Evolutionary conservation across 1,140 invertebrate species (phyloP).

Genomic region (Sitophilus oryzae): DNA sequence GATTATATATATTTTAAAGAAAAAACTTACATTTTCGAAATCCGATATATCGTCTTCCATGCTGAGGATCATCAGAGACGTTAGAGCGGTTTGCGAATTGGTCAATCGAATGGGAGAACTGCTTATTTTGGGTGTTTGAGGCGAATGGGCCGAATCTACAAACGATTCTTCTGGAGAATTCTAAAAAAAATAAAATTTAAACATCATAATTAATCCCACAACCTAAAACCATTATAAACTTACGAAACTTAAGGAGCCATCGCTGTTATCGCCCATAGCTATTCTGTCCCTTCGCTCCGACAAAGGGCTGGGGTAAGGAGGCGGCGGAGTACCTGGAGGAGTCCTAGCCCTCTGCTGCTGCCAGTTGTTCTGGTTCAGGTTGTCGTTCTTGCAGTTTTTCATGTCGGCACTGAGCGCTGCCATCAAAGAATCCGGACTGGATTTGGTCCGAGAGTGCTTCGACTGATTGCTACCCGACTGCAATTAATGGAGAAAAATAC

Average conservation of each 20-base stretch:
- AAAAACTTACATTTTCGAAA: conserved; percentile 60
- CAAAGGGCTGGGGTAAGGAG: conserved; percentile 59
- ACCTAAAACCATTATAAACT: not conserved
- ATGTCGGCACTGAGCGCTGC: conserved; percentile 44
- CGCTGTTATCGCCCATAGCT: conserved; percentile 1
- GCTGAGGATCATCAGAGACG: conserved; percentile 77
- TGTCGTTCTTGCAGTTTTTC: conserved; percentile 45
- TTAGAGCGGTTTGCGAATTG: conserved; percentile 36
- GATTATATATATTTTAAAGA: not conserved
- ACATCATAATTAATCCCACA: not conserved
- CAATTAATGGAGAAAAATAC: not conserved
- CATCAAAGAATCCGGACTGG: conserved; percentile 60
- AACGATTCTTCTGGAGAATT: conserved; percentile 34
- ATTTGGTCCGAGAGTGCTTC: conserved; percentile 64
- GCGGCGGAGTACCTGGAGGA: conserved; percentile 80
- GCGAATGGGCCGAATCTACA: conserved; percentile 25
- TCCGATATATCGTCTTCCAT: conserved; percentile 92
- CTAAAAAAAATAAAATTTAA: conserved; percentile 15
- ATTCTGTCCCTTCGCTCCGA: conserved; percentile 1
- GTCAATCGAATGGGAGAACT: conserved; percentile 41
- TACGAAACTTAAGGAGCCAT: conserved; percentile 8
- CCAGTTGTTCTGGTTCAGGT: conserved; percentile 47
- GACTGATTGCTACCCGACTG: conserved; percentile 36
- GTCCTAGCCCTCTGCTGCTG: conserved; percentile 46
- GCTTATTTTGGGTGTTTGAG: conserved; percentile 18